Base-by-base conservation (phyloP, 2,888 invertebrate species). In the Corythucha ciliata region DNA sequence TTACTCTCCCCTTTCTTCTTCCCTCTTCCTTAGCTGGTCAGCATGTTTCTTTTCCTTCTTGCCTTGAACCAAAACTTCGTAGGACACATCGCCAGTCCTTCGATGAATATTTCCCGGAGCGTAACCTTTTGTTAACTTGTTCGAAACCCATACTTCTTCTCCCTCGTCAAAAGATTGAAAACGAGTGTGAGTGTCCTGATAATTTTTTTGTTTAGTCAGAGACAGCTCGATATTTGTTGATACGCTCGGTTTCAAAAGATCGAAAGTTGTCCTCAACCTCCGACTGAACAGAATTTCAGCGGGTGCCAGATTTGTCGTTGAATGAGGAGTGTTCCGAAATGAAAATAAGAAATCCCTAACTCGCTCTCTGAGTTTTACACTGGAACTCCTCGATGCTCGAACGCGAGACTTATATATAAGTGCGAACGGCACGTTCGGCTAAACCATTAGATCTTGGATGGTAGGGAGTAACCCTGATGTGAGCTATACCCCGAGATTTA, bases 361-460 rank as follows among this genome's bases (percentile, higher is more conserved):
- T 5, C 39, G 26, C 18, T 44, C 45, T 14, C 21, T 22, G 8
- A 45, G n/a, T 3, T 33, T 33, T 6, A 29, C 42, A 18, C 18
- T n/a, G n/a, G 14, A 22, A 4, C 12, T 25, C 22, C 32, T 27
- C n/a, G 52, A 39, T 4, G 47, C 52, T 12, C 3, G 32, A 26
- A 47, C 34, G 7, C 52, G 10, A 14, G 27, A 36, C 26, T 52
- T 52, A 26, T n/a, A n/a, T n/a, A n/a, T 47, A 52, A 2, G 39
- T 52, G 10, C 39, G 6, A 2, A 52, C 52, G 7, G 29, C 44
- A 4, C 44, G 10, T 27, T 44, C 29, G 5, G 44, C 44, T 25
- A 44, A n/a, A 16, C 42, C 42, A 42, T 42, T 42, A 5, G 26
- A 14, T n/a, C 26, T 42, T n/a, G 46, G 52, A 26, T 52, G 52